Conservation (phyloP, 2,113 vertebrate species). For the Excalfactoria chinensis region DNA sequence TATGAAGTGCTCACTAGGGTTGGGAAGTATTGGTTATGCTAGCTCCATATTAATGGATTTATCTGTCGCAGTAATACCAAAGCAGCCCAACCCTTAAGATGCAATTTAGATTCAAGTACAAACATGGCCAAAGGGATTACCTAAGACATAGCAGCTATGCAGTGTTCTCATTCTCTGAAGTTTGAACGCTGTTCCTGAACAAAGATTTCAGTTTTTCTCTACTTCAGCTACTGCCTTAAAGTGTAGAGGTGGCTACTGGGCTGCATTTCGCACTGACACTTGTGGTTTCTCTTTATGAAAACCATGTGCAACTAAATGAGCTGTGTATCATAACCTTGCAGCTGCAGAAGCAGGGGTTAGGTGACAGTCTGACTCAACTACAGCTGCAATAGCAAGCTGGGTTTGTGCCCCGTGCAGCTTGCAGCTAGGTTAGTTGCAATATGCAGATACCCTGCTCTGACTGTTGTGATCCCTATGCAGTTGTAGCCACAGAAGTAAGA, state of each 20-base stretch:
- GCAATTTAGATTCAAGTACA: conserved; percentile 51
- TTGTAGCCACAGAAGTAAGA: not conserved
- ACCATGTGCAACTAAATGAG: not conserved
- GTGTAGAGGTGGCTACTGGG: not conserved
- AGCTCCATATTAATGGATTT: not conserved
- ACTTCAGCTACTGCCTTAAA: not conserved
- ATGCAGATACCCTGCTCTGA: not conserved
- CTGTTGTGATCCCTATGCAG: not conserved
- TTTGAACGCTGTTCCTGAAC: not conserved
- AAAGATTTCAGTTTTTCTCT: not conserved
- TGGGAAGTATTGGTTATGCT: not conserved
- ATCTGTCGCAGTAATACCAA: not conserved
- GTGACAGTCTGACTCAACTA: not conserved
- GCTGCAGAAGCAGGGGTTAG: not conserved
- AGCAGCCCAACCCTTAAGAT: conserved; percentile 37
- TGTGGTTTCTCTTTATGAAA: not conserved
- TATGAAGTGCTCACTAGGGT: not conserved
- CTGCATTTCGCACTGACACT: rapidly evolving
- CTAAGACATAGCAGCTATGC: not conserved
- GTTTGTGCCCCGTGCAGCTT: not conserved
- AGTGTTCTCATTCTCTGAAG: not conserved
- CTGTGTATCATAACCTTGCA: not conserved
- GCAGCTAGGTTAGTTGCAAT: not conserved
- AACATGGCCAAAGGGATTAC: conserved; percentile 15
- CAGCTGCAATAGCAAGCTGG: not conserved